Percentiles rank a stretch among this genome's conserved stretches.
Evolutionary conservation across 2,797 vertebrate genomes (phyloP).

Genomic region (Todus mexicanus): DNA sequence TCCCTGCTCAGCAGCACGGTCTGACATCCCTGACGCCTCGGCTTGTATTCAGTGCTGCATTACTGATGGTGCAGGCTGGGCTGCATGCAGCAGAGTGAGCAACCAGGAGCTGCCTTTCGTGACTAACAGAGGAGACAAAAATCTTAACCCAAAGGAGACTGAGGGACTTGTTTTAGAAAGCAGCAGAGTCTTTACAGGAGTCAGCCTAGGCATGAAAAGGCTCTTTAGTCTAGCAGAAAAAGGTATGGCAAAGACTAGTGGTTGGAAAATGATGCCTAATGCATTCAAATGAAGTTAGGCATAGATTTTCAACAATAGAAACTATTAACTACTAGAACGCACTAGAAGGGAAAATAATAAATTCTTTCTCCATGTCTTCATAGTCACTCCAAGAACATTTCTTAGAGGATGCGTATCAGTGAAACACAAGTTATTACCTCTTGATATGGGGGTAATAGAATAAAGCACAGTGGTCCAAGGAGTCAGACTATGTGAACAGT

Average conservation of each 20-base stretch:
- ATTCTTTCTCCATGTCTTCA: not conserved
- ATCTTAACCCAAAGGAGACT: not conserved
- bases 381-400: not conserved
- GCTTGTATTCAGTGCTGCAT: not conserved
- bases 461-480: not conserved
- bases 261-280: not conserved
- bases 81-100: not conserved
- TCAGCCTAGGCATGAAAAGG: not conserved
- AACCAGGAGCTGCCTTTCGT: not conserved
- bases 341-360: not conserved
- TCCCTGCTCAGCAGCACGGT: not conserved
- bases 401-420: not conserved
- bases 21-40: not conserved
- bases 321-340: not conserved
- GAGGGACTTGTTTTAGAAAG: not conserved
- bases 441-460: not conserved
- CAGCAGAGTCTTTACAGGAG: not conserved
- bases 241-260: not conserved
- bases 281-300: slow-evolving; percentile 10
- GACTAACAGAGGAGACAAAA: not conserved
- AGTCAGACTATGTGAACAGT: not conserved
- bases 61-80: not conserved
- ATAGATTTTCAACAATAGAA: not conserved
- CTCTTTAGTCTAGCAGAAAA: not conserved
- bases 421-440: not conserved